phyloP scores from a whole-genome alignment of 1,140 invertebrate species.

The Drosophila hydei region DNA sequence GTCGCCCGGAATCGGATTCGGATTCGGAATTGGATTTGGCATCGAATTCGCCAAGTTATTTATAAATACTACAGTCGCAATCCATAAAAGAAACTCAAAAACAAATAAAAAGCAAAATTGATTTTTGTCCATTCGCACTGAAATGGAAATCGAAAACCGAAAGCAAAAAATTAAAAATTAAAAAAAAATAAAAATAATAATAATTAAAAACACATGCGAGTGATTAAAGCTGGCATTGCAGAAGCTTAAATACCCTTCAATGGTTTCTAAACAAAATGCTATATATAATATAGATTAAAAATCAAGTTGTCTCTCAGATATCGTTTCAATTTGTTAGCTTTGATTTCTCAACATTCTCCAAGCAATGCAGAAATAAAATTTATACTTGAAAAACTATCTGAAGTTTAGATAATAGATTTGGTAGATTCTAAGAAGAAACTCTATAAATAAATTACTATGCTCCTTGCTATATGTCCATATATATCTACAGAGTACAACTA shows the following conservation, averaged over 20 bases:
- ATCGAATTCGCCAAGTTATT: conserved; percentile 34
- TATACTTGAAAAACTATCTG: no score
- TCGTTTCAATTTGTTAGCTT: no score
- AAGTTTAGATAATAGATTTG: no score
- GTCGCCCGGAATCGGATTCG: conserved; percentile 21
- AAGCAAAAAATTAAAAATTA: conserved; percentile 42
- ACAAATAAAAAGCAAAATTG: conserved; percentile 14
- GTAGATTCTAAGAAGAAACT: no score
- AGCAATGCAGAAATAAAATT: no score
- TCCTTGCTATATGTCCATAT: no score
- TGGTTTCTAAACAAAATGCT: neutral
- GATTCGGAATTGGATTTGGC: conserved; percentile 20
- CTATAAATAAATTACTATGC: no score
- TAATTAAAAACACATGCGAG: conserved; percentile 22
- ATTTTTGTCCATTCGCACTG: conserved; percentile 53
- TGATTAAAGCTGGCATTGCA: neutral
- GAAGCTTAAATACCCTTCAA: conserved; percentile 6
- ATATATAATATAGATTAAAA: conserved; percentile 1
- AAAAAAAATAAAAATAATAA: conserved; percentile 15
- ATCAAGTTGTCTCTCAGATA: no score
- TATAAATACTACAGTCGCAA: conserved; percentile 14
- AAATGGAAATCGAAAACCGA: conserved; percentile 65
- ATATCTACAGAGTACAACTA: no score
- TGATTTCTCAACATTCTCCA: no score
- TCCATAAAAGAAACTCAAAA: conserved; percentile 34